Conservation (phyloP, 37 sponge, comb jelly and placozoan species). For the Ianthella basta region DNA sequence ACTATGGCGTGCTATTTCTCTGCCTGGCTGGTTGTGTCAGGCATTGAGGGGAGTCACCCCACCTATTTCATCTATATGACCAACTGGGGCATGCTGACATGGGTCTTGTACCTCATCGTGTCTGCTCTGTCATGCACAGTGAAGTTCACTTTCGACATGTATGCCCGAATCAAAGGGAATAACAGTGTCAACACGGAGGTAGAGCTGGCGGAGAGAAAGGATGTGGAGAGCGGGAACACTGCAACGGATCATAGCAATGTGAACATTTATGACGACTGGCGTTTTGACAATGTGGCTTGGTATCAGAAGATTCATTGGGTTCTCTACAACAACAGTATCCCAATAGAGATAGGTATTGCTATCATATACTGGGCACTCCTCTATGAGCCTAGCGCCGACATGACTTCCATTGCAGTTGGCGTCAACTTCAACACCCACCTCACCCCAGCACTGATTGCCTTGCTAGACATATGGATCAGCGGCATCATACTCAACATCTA, state of each 20-base stretch:
- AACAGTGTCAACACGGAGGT: background rate
- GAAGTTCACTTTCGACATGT: background rate
- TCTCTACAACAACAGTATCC: slow-evolving; percentile 4
- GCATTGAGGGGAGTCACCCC: background rate
- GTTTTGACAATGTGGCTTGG: slow-evolving; percentile 7
- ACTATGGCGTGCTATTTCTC: slow-evolving; percentile 40
- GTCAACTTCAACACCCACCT: slow-evolving; percentile 37
- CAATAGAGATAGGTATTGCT: background rate
- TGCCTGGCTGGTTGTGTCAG: slow-evolving; percentile 24
- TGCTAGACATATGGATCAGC: slow-evolving; percentile 46
- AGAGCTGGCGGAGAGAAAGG: background rate
- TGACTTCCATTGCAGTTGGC: background rate
- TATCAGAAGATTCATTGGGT: slow-evolving; percentile 37
- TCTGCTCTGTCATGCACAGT: slow-evolving; percentile 35
- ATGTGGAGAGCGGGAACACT: background rate
- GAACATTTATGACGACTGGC: background rate
- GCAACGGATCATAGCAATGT: background rate
- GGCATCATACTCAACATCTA: slow-evolving; percentile 38
- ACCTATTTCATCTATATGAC: slow-evolving; percentile 59
- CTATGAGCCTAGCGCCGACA: background rate
- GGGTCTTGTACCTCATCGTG: slow-evolving; percentile 27
- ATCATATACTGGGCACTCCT: slow-evolving; percentile 38
- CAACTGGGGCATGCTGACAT: slow-evolving; percentile 50
- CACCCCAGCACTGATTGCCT: slow-evolving; percentile 38
- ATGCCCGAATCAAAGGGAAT: background rate